Conservation (phyloP, 2,888 invertebrate genomes). For the Drosophila multiciliata region DNA sequence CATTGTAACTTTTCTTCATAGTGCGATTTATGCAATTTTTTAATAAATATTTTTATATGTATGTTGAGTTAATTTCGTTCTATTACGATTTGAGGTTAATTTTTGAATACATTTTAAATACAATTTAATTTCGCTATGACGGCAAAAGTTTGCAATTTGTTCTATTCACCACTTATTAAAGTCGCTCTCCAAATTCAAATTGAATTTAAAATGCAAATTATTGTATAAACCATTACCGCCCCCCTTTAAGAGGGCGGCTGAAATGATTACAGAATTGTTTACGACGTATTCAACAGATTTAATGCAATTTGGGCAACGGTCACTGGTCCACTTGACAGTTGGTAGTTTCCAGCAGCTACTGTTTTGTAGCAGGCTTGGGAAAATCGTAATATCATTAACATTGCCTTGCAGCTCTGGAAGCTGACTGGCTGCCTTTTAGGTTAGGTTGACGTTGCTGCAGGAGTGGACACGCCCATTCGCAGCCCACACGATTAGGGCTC, state of each 20-base stretch:
- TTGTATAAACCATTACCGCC: constrained; percentile 12
- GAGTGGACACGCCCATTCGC: constrained; percentile 32
- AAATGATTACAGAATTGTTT: constrained; percentile 29
- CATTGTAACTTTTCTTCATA: constrained; percentile 7
- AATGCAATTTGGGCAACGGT: constrained; percentile 63
- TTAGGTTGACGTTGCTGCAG: constrained; percentile 36
- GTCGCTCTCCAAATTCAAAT: constrained; percentile 72
- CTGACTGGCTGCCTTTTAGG: constrained; percentile 53
- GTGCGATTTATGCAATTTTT: constrained; percentile 23
- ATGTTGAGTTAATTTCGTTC: constrained; percentile 17
- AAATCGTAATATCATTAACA: constrained; percentile 66
- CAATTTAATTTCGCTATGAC: constrained; percentile 68
- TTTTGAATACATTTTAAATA: constrained; percentile 38
- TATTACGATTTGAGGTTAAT: constrained; percentile 18
- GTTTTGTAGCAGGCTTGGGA: constrained; percentile 5
- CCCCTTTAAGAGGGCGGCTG: not conserved
- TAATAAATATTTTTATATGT: not conserved
- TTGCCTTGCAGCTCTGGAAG: constrained; percentile 37
- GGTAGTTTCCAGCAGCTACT: constrained; percentile 10
- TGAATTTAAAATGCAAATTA: constrained; percentile 38
- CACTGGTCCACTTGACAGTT: constrained; percentile 40
- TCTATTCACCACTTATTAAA: constrained; percentile 74
- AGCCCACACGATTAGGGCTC: constrained; percentile 61
- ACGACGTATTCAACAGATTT: constrained; percentile 40
- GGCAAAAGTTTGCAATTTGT: constrained; percentile 58